A percentile compares a stretch with the other conserved stretches of the same genome.
phyloP scores from a whole-genome alignment of 1,140 invertebrate genomes.

The Drosophila tropicalis region DNA sequence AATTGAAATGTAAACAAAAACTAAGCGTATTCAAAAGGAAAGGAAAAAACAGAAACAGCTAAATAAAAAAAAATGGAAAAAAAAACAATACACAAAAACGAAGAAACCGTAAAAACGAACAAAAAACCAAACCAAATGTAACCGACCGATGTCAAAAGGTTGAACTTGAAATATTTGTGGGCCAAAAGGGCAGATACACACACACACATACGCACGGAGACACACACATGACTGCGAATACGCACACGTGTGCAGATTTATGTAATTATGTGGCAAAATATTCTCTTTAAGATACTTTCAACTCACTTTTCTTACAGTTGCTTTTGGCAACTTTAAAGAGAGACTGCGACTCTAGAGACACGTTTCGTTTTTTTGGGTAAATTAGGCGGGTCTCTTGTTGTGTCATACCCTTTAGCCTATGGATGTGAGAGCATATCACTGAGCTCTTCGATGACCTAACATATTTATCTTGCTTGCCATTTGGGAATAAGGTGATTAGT shows the following conservation, averaged over 20 bases:
- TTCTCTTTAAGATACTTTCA: constrained; percentile 50
- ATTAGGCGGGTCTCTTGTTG: constrained; percentile 30
- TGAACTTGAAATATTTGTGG: constrained; percentile 57
- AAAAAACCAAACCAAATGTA: constrained; percentile 10
- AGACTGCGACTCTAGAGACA: constrained; percentile 42
- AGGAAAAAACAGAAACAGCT: constrained; percentile 16
- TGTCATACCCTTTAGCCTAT: neutral
- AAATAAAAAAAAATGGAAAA: constrained; percentile 12
- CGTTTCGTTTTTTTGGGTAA: constrained; percentile 55
- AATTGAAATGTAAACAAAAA: constrained; percentile 44
- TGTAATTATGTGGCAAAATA: constrained; percentile 46
- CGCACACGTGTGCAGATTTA: constrained; percentile 42
- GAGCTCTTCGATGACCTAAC: too few relatives aligned
- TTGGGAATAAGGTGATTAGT: too few relatives aligned
- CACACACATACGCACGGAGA: constrained; percentile 7
- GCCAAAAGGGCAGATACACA: constrained; percentile 39
- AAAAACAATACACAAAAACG: constrained; percentile 3
- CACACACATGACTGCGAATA: neutral
- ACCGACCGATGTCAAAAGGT: constrained; percentile 26
- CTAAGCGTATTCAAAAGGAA: constrained; percentile 46
- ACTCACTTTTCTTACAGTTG: constrained; percentile 39
- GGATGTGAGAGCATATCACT: neutral
- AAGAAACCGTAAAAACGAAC: constrained; percentile 31
- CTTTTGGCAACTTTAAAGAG: constrained; percentile 24
- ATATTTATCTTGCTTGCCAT: too few relatives aligned